phyloP scores from a whole-genome alignment of 2,888 invertebrate genomes.

The Amphimallon solstitiale region DNA sequence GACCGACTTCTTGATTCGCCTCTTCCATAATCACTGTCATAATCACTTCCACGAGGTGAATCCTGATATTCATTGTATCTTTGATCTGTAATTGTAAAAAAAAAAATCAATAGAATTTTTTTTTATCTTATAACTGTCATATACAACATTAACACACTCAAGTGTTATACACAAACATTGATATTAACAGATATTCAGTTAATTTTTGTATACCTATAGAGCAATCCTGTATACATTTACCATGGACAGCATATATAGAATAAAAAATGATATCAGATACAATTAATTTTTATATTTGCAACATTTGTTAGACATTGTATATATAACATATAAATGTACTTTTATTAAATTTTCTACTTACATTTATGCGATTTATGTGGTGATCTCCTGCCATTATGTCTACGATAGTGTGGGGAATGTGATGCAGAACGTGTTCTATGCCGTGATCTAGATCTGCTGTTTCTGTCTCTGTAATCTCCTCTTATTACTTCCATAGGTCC shows the following conservation, averaged over 20 bases:
- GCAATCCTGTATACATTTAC: too few relatives aligned
- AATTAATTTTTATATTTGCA: too few relatives aligned
- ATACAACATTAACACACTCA: too few relatives aligned
- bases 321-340: too few relatives aligned
- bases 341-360: slow-evolving; percentile 14
- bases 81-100: slow-evolving; percentile 48
- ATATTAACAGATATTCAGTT: too few relatives aligned
- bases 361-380: slow-evolving; percentile 41
- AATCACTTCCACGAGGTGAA: slow-evolving; percentile 55
- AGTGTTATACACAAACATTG: too few relatives aligned
- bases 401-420: slow-evolving; percentile 56
- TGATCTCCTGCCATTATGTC: slow-evolving; percentile 47
- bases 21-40: slow-evolving; percentile 58
- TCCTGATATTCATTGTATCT: slow-evolving; percentile 51
- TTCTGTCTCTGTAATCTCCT: slow-evolving; percentile 53
- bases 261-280: too few relatives aligned
- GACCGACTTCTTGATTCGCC: slow-evolving; percentile 56
- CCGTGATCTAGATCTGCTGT: slow-evolving; percentile 54
- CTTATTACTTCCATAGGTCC: slow-evolving; percentile 8
- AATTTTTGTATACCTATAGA: too few relatives aligned
- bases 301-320: too few relatives aligned
- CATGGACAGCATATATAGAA: too few relatives aligned
- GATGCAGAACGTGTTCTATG: slow-evolving; percentile 57
- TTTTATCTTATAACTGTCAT: too few relatives aligned
- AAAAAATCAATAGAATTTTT: not conserved